phyloP scores from a whole-genome alignment of 2,888 invertebrate genomes.

The Rotaria macrura region DNA sequence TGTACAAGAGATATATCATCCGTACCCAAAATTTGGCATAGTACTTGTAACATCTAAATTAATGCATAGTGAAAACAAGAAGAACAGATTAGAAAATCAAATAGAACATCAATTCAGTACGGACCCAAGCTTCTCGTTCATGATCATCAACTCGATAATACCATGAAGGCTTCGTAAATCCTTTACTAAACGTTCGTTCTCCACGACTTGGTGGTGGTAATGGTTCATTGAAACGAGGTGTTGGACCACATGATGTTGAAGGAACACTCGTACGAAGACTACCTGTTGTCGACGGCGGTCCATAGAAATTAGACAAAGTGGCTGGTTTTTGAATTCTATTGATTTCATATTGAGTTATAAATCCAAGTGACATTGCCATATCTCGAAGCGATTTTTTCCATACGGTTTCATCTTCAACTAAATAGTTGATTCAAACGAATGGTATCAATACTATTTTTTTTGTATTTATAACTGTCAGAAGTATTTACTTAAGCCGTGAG shows the following conservation, averaged over 20 bases:
- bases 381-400: slow-evolving; percentile 6
- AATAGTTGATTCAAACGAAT: background rate
- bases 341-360: background rate
- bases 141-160: background rate
- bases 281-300: background rate
- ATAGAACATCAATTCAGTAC: background rate
- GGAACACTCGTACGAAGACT: background rate
- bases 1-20: background rate
- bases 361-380: background rate
- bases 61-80: background rate
- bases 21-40: background rate
- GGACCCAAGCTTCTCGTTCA: background rate
- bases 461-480: background rate
- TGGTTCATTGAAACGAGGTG: background rate
- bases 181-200: background rate
- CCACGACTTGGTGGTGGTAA: background rate
- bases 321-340: background rate
- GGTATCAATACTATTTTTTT: background rate
- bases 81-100: background rate
- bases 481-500: background rate
- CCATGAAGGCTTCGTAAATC: background rate
- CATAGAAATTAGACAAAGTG: background rate
- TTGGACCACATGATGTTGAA: background rate
- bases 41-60: background rate
- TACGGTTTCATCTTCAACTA: background rate